Base-by-base conservation (phyloP, 1,140 invertebrate species). In the Drosophila gunungcola region DNA sequence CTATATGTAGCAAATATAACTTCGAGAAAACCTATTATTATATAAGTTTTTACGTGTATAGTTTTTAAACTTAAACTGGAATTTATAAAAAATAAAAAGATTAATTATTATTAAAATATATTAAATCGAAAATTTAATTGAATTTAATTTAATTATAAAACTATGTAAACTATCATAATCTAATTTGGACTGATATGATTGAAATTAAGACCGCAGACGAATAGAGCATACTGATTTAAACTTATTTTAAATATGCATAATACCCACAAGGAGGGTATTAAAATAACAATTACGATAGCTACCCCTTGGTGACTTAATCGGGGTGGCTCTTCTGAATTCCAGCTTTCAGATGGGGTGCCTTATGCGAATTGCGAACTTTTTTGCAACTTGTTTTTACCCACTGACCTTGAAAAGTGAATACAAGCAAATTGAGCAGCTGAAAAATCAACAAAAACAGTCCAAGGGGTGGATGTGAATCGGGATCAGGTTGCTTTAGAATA, bases 371-470 rank as follows among this genome's bases (percentile, higher is more conserved):
- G 75, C 74, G 32, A 79, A 62, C 16, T 65, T 61, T 73, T 80
- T 89, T 63, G 80, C 84, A 83, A 88, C 84, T 89, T 80, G 88
- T 91, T 91, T 69, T 86, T 91, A 88, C 88, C 83, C 83, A 88
- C 88, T 91, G 88, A 91, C 88, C 88, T 91, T 91, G 88, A 91
- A 91, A 91, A 91, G 80, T 72, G 74, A 64, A 91, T 81, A 69
- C 64, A 78, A 84, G 82, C 78, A 73, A 86, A 76, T 85, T 88
- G 67, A 78, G 78, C 83, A 80, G 76, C 76, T 84, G 80, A 68
- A 81, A 61, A 67, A 51, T 52, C 67, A 70, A 70, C 81, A 48
- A 45, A 42, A 45, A n/a, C 42, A 34, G 42, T 34, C 51, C 41
- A 52, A 53, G 54, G 84, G 85, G 80, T 86, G 70, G 84, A 41